Conservation (phyloP, 2,888 invertebrate genomes). For the Ceratothoa steindachneri region DNA sequence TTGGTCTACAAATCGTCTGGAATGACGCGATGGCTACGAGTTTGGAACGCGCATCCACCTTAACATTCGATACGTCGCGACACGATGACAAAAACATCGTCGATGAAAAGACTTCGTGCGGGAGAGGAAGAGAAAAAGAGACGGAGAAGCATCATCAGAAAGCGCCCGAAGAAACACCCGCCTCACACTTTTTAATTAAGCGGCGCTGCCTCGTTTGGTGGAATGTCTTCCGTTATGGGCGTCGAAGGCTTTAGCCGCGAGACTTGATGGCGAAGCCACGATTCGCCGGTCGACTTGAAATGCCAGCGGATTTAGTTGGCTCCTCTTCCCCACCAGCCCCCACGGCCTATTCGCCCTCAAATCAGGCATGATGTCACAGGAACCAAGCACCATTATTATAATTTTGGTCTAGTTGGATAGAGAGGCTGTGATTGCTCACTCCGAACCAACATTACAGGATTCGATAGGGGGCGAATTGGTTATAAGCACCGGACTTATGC, state of each 20-base stretch:
- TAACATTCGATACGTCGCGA: no score
- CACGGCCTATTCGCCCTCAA: no score
- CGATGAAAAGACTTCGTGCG: not conserved
- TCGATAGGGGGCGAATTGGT: no score
- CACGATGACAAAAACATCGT: not conserved
- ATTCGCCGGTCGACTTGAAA: not conserved
- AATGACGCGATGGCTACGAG: not conserved
- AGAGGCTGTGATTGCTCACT: no score
- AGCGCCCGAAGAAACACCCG: not conserved
- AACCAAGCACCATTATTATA: no score
- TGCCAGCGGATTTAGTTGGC: not conserved
- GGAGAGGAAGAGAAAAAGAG: not conserved
- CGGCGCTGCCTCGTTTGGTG: not conserved
- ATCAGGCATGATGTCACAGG: no score
- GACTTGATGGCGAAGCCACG: not conserved
- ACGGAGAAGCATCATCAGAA: not conserved
- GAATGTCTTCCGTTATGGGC: not conserved
- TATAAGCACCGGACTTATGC: no score
- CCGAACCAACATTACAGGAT: no score
- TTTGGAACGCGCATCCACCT: no score
- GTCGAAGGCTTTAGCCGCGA: not conserved
- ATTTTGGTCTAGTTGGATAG: no score
- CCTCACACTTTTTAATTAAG: not conserved
- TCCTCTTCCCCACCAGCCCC: no score
- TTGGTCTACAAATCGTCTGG: not conserved